These are phyloP conservation scores for Macrosteles quadrilineatus DNA, from an alignment of 1,140 invertebrate genomes.

Conservation along the genomic window DNA sequence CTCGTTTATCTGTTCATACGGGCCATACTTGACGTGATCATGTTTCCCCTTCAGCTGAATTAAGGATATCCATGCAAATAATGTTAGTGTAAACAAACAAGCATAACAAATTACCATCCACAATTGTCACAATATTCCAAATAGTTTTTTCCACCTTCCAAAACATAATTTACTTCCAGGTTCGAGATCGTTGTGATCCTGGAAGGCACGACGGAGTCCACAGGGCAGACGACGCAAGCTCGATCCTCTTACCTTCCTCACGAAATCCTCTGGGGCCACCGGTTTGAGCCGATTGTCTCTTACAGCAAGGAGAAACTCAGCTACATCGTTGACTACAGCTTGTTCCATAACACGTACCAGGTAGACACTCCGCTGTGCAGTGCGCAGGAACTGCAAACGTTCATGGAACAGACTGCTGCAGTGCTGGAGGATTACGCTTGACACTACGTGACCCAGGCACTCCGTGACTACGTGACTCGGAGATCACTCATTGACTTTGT, in stretches of 20 bases:
- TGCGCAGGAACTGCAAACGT: conserved; percentile 76
- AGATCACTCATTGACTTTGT: too few relatives aligned
- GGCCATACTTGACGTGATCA: too few relatives aligned
- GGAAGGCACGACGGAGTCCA: conserved; percentile 93
- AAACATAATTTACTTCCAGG: conserved; percentile 47
- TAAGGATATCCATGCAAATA: too few relatives aligned
- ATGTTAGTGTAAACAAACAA: too few relatives aligned
- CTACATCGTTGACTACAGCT: conserved; percentile 92
- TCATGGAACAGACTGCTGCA: conserved; percentile 44
- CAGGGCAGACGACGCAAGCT: conserved; percentile 85
- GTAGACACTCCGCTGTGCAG: conserved; percentile 91
- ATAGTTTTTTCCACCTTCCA: too few relatives aligned
- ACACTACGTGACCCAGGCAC: too few relatives aligned
- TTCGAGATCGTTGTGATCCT: conserved; percentile 97
- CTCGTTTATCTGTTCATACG: too few relatives aligned
- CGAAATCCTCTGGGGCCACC: conserved; percentile 94
- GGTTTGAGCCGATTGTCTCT: conserved; percentile 84
- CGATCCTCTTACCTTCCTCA: conserved; percentile 88
- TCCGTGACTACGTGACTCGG: too few relatives aligned
- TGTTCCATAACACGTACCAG: conserved; percentile 79
- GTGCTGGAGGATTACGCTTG: conserved; percentile 5
- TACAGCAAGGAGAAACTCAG: conserved; percentile 91
- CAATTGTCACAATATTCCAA: too few relatives aligned
- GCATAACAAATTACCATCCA: too few relatives aligned
- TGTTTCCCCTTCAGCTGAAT: too few relatives aligned